Evolutionary conservation across 2,113 vertebrate species (phyloP), one percentile per base, ranked within the genome.

Genomic region (Mola mola): DNA sequence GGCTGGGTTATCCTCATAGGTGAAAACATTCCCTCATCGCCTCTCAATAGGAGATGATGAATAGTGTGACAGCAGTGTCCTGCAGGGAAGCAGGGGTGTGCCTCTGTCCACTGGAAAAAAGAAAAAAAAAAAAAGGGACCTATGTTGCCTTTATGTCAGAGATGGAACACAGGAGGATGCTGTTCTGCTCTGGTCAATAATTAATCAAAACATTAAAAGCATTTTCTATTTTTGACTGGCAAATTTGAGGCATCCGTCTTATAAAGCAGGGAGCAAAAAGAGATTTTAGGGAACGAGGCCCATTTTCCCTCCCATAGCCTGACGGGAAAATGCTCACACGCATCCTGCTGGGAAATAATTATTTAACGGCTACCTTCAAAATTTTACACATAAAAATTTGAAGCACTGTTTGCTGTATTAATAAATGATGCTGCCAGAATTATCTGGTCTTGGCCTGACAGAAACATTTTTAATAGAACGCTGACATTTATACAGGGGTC

Each of bases 161-260:
- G 75, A 84, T 73, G 81, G 75, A 86, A 79, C 55, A 33, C 4
- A 10, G 66, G 43, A 28, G 72, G 20, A 21, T 3, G 11, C 15
- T 25, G 31, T 19, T 9, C 62, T 36, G 48, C 13, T 74, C 67
- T 88, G 84, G 93, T 93, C 87, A 86, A 77, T 90, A 89, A 90
- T 92, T 91, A 89, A 92, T 92, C 78, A 83, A 76, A 88, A 82
- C 77, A 74, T 88, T 83, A 84, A 89, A 88, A 87, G 66, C 74
- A 49, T 83, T 83, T 83, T 88, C 74, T 87, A 82, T 43, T 55
- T 44, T 66, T 75, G 86, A 86, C 66, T 72, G 75, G 72, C 72
- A 72, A 86, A 73, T 68, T 25, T 84, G 83, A 72, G 42, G 51
- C 76, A 69, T 78, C 50, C 17, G 58, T 85, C 0, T 0, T 22